These are phyloP conservation scores for Regulus satrapa DNA, from an alignment of 2,113 vertebrate species.

Conservation along the genomic window DNA sequence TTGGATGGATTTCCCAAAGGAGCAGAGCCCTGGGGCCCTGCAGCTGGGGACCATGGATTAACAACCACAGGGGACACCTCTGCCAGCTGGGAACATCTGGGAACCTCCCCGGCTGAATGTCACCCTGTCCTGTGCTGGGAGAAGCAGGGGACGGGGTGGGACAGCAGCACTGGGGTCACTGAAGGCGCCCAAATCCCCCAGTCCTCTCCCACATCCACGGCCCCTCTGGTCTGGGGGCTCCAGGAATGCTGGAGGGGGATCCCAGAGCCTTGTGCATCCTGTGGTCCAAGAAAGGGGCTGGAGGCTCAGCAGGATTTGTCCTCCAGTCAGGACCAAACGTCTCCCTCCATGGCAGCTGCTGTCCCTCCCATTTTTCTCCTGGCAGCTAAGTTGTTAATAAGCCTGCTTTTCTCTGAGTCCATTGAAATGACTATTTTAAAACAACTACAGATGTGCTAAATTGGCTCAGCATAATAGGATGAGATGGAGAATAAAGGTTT, in stretches of 20 bases:
- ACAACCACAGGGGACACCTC: neutral
- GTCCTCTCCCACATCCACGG: neutral
- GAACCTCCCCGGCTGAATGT: neutral
- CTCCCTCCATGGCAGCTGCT: neutral
- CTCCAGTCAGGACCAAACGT: neutral
- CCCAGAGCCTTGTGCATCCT: neutral
- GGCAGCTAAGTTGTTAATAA: constrained; percentile 64
- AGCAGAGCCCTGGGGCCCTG: neutral
- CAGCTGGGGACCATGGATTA: neutral
- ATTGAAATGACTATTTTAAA: constrained; percentile 65
- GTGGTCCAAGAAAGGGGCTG: no score
- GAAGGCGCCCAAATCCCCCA: neutral
- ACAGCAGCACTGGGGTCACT: accelerated
- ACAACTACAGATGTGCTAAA: constrained; percentile 69
- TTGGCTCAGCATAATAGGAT: constrained; percentile 69
- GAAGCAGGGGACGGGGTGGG: neutral
- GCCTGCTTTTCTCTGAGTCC: constrained; percentile 47
- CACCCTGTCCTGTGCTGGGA: neutral
- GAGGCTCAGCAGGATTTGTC: neutral
- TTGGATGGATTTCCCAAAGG: neutral
- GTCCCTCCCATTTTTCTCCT: constrained; percentile 30
- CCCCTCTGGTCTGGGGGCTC: neutral
- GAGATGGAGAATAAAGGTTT: constrained; percentile 64
- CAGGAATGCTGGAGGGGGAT: neutral
- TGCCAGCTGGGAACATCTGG: neutral